Evolutionary conservation across 1,140 invertebrate species (phyloP), one percentile per base, ranked within the genome.

Genomic region (Pararge aegeria): DNA sequence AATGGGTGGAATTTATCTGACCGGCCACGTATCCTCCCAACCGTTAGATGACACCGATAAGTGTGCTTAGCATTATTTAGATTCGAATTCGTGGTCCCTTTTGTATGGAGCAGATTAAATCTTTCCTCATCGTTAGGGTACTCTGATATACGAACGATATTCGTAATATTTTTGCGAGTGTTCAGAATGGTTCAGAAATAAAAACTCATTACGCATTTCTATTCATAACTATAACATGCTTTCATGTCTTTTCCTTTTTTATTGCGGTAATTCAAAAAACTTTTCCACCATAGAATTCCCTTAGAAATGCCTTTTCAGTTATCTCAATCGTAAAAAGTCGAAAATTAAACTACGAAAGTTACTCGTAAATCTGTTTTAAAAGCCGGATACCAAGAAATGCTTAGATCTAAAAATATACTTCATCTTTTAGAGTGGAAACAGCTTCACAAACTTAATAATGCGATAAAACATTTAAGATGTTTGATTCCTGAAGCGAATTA

Each of bases 1-100:
- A 70, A 70, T 70, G 64, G 61, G 15, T 42, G 10, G 61, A 62
- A 70, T 70, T 70, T 70, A 70, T 67, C 61, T 61, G 55, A 67
- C 68, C 62, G 52, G 52, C 68, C 64, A 70, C 68, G 64, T 70
- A 60, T 66, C 61, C 66, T 29, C 48, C 30, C 48, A 42, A 46
- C 61, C 50, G 61, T 60, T 64, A 66, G 64, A 70, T 70, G 55
- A 52, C 52, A 46, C 57, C 58, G 66, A 68, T 68, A 68, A 68
- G 62, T 64, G 40, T 63, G 58, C 66, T 61, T 68, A 68, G 34
- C 48, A 63, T 68, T 68, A 68, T 68, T 68, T 58, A 64, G 66
- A 68, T 68, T 49, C 53, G 53, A 55, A 52, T 52, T 55, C 52
- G 50, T 51, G 53, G 48, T 19, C 37, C 60, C 46, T 61, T 61